Evolutionary conservation across 2,797 vertebrate genomes (phyloP).

Genomic region (Spondyliosoma cantharus): DNA sequence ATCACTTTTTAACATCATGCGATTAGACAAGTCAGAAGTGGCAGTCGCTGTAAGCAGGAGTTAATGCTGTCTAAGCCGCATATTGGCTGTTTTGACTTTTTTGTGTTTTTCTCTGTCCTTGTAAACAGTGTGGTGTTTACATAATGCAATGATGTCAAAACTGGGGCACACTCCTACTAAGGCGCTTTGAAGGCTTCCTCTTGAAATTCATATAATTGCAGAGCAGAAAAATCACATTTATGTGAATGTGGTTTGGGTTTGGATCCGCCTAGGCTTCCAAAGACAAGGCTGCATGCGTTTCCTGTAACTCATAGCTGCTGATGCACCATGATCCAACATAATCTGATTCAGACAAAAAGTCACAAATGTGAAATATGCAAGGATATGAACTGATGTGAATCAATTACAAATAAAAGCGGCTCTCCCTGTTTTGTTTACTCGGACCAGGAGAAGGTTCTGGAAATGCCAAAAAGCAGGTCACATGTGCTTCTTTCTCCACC

Average conservation of each 20-base stretch:
- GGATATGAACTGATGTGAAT: not conserved
- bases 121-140: conserved; percentile 62
- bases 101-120: conserved; percentile 44
- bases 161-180: conserved; percentile 57
- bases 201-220: conserved; percentile 24
- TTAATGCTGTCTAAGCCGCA: conserved; percentile 50
- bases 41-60: conserved; percentile 32
- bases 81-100: conserved; percentile 56
- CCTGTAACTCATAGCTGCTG: not conserved
- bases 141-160: conserved; percentile 67
- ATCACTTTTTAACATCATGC: conserved; percentile 13
- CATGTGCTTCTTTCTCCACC: conserved; percentile 51
- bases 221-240: conserved; percentile 6
- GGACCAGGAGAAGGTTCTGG: conserved; percentile 80
- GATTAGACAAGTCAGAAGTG: conserved; percentile 40
- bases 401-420: not conserved
- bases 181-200: conserved; percentile 27
- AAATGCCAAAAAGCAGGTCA: conserved; percentile 81
- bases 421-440: conserved; percentile 63
- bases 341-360: conserved; percentile 1
- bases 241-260: conserved; percentile 12
- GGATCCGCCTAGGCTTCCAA: conserved; percentile 5
- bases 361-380: conserved; percentile 14
- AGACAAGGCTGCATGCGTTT: not conserved
- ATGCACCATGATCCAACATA: not conserved